Conservation (phyloP, 2,888 invertebrate species). For the Hypomecis punctinalis region DNA sequence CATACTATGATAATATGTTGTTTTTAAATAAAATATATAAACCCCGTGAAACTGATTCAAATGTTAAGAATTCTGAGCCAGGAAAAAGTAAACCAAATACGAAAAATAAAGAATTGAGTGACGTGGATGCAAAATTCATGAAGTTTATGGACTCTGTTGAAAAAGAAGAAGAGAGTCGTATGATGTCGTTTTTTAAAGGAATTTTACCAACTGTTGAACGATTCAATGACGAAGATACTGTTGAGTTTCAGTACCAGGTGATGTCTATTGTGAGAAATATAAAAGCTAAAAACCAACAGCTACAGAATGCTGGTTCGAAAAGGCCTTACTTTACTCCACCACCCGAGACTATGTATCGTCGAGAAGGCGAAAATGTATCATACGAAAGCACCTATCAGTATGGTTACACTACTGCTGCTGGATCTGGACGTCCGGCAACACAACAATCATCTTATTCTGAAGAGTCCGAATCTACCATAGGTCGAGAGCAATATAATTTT, state of each 20-base stretch:
- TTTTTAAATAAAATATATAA: slow-evolving; percentile 22
- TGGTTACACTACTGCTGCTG: slow-evolving; percentile 39
- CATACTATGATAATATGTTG: slow-evolving; percentile 14
- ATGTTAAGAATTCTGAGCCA: slow-evolving; percentile 21
- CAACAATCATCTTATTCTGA: neutral
- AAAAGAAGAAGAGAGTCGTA: slow-evolving; percentile 45
- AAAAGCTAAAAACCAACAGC: slow-evolving; percentile 2
- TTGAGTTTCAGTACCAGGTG: slow-evolving; percentile 48
- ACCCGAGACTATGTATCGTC: slow-evolving; percentile 18
- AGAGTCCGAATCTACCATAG: slow-evolving; percentile 31
- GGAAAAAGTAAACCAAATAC: slow-evolving; percentile 24
- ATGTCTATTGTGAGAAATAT: slow-evolving; percentile 8
- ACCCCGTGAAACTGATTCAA: slow-evolving; percentile 23
- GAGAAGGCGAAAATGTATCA: slow-evolving; percentile 27
- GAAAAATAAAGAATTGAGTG: slow-evolving; percentile 35
- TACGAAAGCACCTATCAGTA: slow-evolving; percentile 34
- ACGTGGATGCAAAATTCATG: slow-evolving; percentile 40
- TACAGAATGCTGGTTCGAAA: slow-evolving; percentile 17
- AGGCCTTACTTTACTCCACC: slow-evolving; percentile 25
- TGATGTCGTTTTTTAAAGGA: slow-evolving; percentile 45
- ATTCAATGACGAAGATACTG: slow-evolving; percentile 45
- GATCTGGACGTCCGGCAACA: neutral
- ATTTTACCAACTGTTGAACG: slow-evolving; percentile 41
- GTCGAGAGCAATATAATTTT: slow-evolving; percentile 27
- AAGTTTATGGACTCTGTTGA: slow-evolving; percentile 46